Evolutionary conservation across 1,140 invertebrate genomes (phyloP), one percentile per base, ranked within the genome.

Genomic region (Lepidurus arcticus): DNA sequence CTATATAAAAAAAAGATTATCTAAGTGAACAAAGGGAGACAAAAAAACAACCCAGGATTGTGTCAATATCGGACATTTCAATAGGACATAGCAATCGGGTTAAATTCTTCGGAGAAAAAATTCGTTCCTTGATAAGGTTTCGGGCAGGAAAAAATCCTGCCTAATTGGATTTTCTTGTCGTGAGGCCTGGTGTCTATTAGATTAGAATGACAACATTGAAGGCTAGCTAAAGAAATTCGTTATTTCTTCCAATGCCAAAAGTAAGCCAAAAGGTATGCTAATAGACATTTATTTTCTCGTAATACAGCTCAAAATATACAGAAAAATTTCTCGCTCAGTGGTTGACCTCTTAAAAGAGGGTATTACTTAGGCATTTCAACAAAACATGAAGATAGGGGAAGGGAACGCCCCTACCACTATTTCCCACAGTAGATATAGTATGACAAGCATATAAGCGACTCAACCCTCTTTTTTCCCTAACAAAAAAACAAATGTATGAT

Each of bases 361-460:
- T n/a, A 65, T 65, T n/a, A 65, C 0, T 65, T 65, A n/a, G 7
- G 21, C 53, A 65, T 21, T 21, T 65, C 21, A 21, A 7, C n/a
- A n/a, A 16, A n/a, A 65, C 16, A 13, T n/a, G 21, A 21, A 65
- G 6, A 3, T 65, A 65, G 21, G 47, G 21, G 21, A 47, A 47
- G 45, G 45, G 34, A 34, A 34, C 34, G 21, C 53, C 53, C 53
- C 21, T 65, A n/a, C 16, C n/a, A 21, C 53, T 21, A 1, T 65
- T 65, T 21, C 53, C 53, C 16, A 65, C 7, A 21, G 8, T 65
- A 65, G 21, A 65, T 65, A 65, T 65, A 65, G 53, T n/a, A n/a
- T 65, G 53, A 65, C 53, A 65, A 65, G n/a, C 53, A 13, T 21
- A 21, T 65, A 65, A 65, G 13, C 53, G 53, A 65, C 53, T 65